phyloP scores from a whole-genome alignment of 2,797 vertebrate genomes.

The Triplophysa yarkandensis region DNA sequence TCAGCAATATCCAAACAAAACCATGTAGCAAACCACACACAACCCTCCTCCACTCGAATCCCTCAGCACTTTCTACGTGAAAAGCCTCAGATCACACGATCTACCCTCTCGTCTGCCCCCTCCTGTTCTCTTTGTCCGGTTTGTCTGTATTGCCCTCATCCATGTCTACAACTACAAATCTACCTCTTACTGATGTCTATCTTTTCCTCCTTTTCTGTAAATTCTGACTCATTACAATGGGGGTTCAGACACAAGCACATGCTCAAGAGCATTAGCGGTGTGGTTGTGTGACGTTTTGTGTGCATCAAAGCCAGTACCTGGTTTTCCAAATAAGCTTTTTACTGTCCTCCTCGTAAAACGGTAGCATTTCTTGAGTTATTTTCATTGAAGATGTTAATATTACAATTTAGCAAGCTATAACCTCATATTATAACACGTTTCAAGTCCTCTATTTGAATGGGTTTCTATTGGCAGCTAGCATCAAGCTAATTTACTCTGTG shows the following conservation, averaged over 20 bases:
- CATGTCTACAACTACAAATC: slow-evolving; percentile 89
- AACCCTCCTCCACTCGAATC: slow-evolving; percentile 43
- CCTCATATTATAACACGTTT: slow-evolving; percentile 59
- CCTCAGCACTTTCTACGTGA: slow-evolving; percentile 54
- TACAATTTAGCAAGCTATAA: slow-evolving; percentile 52
- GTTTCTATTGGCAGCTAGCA: slow-evolving; percentile 77
- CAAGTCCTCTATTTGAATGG: slow-evolving; percentile 67
- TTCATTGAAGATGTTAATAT: slow-evolving; percentile 65
- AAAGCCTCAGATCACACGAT: slow-evolving; percentile 54
- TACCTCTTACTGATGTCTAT: slow-evolving; percentile 88
- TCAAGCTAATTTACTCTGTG: slow-evolving; percentile 69
- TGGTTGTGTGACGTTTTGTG: slow-evolving; percentile 59
- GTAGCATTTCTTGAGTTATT: slow-evolving; percentile 74
- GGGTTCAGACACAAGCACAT: slow-evolving; percentile 74
- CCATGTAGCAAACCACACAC: slow-evolving; percentile 81
- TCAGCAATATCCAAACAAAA: slow-evolving; percentile 75
- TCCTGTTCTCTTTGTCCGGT: slow-evolving; percentile 68
- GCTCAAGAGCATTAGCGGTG: slow-evolving; percentile 75
- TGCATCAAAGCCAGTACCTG: slow-evolving; percentile 66
- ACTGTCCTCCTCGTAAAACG: slow-evolving; percentile 61
- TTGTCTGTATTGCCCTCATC: slow-evolving; percentile 66
- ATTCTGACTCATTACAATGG: slow-evolving; percentile 76
- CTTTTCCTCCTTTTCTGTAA: slow-evolving; percentile 57
- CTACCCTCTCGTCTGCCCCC: slow-evolving; percentile 48
- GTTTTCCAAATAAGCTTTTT: slow-evolving; percentile 87